Percentiles rank a stretch among this genome's conserved stretches.
These are phyloP conservation scores for Rhopilema esculentum DNA, from an alignment of 30 jellyfish, hydroid and myxozoan species.

Conservation along the genomic window DNA sequence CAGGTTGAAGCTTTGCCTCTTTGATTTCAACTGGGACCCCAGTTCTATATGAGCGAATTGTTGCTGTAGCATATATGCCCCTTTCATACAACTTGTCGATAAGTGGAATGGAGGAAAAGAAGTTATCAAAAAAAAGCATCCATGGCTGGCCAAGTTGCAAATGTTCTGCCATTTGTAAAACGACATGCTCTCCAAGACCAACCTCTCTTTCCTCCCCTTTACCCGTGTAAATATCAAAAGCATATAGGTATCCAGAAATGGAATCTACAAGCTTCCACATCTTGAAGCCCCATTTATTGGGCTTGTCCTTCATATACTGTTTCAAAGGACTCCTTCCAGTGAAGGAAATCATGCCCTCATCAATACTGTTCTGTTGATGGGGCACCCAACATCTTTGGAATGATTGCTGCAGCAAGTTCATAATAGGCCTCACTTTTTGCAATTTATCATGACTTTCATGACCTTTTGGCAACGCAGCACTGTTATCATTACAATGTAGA, in stretches of 20 bases:
- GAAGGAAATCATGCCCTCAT: conserved; percentile 43
- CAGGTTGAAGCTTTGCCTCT: conserved; percentile 21
- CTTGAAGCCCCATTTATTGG: too few relatives aligned
- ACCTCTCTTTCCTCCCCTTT: conserved; percentile 10
- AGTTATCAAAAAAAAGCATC: too few relatives aligned
- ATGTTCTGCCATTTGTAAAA: conserved; percentile 9
- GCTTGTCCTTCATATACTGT: too few relatives aligned
- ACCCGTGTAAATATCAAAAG: too few relatives aligned
- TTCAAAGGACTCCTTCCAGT: conserved; percentile 41
- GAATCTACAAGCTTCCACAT: too few relatives aligned
- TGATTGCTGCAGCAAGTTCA: conserved; percentile 42
- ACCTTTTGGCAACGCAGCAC: conserved; percentile 14
- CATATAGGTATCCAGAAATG: too few relatives aligned
- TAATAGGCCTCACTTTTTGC: conserved; percentile 25
- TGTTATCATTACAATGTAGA: conserved; percentile 35
- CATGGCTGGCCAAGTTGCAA: conserved; percentile 29
- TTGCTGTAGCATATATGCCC: too few relatives aligned
- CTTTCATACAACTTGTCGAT: too few relatives aligned
- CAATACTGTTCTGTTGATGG: conserved; percentile 42
- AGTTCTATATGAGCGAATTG: conserved; percentile 19
- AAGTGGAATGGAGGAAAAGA: too few relatives aligned
- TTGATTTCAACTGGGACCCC: conserved; percentile 22
- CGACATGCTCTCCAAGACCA: conserved; percentile 32
- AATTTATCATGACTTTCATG: conserved; percentile 32
- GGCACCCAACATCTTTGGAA: conserved; percentile 25